Evolutionary conservation across 2,888 invertebrate genomes (phyloP), one percentile per base, ranked within the genome.

Genomic region (Drosophila testacea): DNA sequence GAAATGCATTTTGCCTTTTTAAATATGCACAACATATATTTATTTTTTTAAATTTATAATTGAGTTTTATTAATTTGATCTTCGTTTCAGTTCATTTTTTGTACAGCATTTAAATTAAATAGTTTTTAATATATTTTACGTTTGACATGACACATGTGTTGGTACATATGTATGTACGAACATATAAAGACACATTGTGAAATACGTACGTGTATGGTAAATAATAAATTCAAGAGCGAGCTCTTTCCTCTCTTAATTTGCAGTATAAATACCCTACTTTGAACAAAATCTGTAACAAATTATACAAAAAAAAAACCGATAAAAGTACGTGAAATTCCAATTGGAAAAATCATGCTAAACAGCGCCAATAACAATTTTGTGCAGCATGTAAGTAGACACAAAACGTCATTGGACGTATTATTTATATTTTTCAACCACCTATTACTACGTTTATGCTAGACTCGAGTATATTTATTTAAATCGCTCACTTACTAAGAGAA

Each of bases 371-470:
- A 77, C 81, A 85, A 79, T 85, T 79, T 73, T 81, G 87, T 81
- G 72, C 89, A 84, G 89, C 84, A 85, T 88, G 84, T 85, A 85
- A 85, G 84, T 85, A 88, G 89, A 87, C 64, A 66, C 66, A 67
- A 68, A 66, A 55, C 60, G 63, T 73, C 68, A 59, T 66, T 68
- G 11, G 67, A 73, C 59, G 47, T 60, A 41, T 48, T 72, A 55
- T 48, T 56, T 67, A 56, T 78, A 52, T 7, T 11, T 54, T 61
- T 55, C 22, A 39, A 38, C 9, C 38, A 38, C 16, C 39, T 32
- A 13, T 38, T 34, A 44, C 48, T 59, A 54, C 30, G 62, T 48
- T 56, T 48, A 60, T 67, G 67, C 67, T 62, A 57, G 39, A 11
- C 1, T 6, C 0, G 22, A 6, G n/a, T 16, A 10, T 16, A 38